Evolutionary conservation across 2,797 vertebrate species (phyloP).

Genomic region (Aratinga solstitialis): DNA sequence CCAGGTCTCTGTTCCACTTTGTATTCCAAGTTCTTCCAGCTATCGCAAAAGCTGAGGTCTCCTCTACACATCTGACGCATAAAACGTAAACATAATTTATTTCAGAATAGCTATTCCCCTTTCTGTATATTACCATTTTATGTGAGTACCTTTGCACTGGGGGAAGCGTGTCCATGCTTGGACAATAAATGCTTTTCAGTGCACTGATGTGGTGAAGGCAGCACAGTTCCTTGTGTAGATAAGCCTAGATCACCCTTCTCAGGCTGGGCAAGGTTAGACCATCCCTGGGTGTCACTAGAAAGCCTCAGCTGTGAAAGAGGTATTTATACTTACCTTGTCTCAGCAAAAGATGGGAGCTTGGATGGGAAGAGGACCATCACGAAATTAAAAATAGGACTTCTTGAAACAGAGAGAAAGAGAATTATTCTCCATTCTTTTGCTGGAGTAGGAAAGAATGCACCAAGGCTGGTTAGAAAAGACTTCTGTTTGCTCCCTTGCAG

Average conservation of each 20-base stretch:
- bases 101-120: background rate
- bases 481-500: accelerated
- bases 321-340: background rate
- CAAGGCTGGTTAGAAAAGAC: background rate
- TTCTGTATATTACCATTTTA: background rate
- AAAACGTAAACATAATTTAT: background rate
- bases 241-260: background rate
- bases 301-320: background rate
- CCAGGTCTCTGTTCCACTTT: background rate
- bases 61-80: background rate
- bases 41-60: background rate
- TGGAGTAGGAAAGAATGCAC: background rate
- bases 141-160: accelerated
- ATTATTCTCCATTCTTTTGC: background rate
- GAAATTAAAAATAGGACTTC: background rate
- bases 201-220: background rate
- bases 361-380: background rate
- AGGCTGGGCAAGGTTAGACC: background rate
- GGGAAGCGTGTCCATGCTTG: background rate
- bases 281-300: background rate
- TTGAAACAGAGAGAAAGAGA: background rate
- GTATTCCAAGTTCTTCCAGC: background rate
- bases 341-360: background rate
- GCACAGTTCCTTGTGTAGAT: background rate
- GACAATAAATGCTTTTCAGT: background rate